Percentiles rank a stretch among this genome's conserved stretches.
phyloP scores from a whole-genome alignment of 2,888 invertebrate species.

The Coenonympha glycerion region DNA sequence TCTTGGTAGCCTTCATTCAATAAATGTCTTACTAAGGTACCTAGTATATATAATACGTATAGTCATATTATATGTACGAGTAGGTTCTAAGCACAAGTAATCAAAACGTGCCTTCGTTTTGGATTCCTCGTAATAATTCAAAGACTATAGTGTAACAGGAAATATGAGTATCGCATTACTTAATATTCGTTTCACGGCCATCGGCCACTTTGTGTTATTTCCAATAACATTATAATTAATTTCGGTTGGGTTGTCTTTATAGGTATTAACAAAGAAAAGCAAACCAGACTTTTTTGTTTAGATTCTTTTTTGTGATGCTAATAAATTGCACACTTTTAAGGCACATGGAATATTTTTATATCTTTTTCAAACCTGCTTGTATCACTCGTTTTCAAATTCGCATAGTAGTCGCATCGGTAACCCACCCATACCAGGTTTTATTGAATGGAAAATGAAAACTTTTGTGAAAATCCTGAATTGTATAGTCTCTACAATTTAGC shows the following conservation, averaged over 20 bases:
- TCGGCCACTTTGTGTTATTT: slow-evolving; percentile 14
- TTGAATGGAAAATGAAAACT: too few species aligned
- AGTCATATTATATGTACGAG: too few species aligned
- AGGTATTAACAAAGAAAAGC: background rate
- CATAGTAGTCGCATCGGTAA: too few species aligned
- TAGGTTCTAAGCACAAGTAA: background rate
- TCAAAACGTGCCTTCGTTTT: slow-evolving; percentile 16
- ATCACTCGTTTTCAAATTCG: too few species aligned
- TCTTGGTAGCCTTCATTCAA: too few species aligned
- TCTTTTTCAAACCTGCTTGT: background rate
- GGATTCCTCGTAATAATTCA: slow-evolving; percentile 19
- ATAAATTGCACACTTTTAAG: background rate
- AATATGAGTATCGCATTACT: slow-evolving; percentile 16
- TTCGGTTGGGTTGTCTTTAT: background rate
- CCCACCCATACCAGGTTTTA: too few species aligned
- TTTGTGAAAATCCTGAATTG: too few species aligned
- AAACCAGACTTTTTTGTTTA: background rate
- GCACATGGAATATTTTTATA: too few species aligned
- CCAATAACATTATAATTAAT: background rate
- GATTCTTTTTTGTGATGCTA: background rate
- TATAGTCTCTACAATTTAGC: too few species aligned
- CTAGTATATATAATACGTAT: too few species aligned
- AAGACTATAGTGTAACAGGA: slow-evolving; percentile 17
- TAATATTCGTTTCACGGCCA: slow-evolving; percentile 21
- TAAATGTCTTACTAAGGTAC: too few species aligned